Base-by-base conservation (phyloP, 2,113 vertebrate species). In the Amphiprion ocellaris region DNA sequence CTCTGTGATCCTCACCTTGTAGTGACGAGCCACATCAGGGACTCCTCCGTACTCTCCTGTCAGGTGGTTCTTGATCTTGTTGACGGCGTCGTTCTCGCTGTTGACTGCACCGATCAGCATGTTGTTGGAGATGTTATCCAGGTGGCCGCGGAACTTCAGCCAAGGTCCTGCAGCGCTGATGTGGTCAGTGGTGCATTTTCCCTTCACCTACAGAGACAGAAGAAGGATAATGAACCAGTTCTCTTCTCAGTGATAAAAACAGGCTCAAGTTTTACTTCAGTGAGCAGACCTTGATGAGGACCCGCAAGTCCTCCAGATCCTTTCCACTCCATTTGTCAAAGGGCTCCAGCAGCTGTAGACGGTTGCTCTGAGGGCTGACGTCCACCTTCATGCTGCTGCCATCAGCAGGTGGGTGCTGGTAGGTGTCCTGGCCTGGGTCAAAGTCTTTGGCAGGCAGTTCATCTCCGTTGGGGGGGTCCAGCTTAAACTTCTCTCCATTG, bases 41-140 rank as follows among this genome's bases (percentile, higher is more conserved):
- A 99, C 96, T 7, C 96, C 95, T 21, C 96, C 97, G 44, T 95
- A 97, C 28, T 97, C 96, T 81, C 97, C 97, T 6, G 94, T 98
- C 89, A 98, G 72, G 0, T 92, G 91, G 2, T 99, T 98, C 84
- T 96, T 96, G 73, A 99, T 94, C 0, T 96, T 96, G 89, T 99
- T 99, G 84, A 97, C 93, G 49, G 95, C 97, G 49, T 97, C 95
- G 0, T 99, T 99, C 83, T 99, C 98, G 0, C 94, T 90, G 87
- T 99, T 99, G 88, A 99, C 95, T 4, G 98, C 98, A 0, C 97
- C 98, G 0, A 99, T 99, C 61, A 99, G 96, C 90, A 99, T 92
- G 89, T 99, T 99, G 92, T 99, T 99, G 74, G 98, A 99, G 92
- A 99, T 99, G 94, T 99, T 99, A 89, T 99, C 98, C 77, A 99